Conservation (phyloP, 2,797 vertebrate genomes). For the Danio kyathit region DNA sequence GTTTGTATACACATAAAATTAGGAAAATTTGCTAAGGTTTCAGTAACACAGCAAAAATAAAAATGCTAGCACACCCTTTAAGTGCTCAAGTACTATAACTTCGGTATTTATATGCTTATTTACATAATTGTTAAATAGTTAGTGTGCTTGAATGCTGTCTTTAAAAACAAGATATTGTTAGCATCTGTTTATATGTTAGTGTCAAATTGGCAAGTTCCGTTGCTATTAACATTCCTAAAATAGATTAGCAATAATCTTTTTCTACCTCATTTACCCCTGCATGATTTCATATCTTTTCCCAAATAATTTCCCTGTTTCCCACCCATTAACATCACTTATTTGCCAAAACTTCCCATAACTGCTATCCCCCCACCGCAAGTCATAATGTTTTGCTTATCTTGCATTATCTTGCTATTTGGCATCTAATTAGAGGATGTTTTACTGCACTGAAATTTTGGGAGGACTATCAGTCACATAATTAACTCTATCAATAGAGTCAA, state of each 20-base stretch:
- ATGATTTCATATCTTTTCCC: conserved; percentile 6
- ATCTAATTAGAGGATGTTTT: conserved; percentile 77
- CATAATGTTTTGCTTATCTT: conserved; percentile 66
- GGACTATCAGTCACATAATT: conserved; percentile 70
- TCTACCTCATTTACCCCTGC: background rate
- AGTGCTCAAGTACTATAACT: too few relatives aligned
- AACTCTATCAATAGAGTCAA: conserved; percentile 77
- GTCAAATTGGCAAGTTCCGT: background rate
- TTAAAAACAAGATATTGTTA: background rate
- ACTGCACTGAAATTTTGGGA: conserved; percentile 63
- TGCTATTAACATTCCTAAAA: background rate
- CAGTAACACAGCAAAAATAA: background rate
- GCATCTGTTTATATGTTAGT: background rate
- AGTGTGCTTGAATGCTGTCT: background rate
- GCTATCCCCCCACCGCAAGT: conserved; percentile 63
- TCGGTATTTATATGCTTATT: background rate
- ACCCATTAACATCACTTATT: background rate
- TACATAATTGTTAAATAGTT: background rate
- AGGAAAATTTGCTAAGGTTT: too few relatives aligned
- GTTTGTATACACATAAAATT: too few relatives aligned
- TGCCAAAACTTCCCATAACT: conserved; percentile 14
- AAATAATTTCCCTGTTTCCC: conserved; percentile 7
- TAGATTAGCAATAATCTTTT: background rate
- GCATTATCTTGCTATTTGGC: conserved; percentile 52
- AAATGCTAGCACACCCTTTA: too few relatives aligned